Percentiles rank a stretch among this genome's conserved stretches.
Evolutionary conservation across 2,797 vertebrate genomes (phyloP).

Genomic region (Etheostoma perlongum): DNA sequence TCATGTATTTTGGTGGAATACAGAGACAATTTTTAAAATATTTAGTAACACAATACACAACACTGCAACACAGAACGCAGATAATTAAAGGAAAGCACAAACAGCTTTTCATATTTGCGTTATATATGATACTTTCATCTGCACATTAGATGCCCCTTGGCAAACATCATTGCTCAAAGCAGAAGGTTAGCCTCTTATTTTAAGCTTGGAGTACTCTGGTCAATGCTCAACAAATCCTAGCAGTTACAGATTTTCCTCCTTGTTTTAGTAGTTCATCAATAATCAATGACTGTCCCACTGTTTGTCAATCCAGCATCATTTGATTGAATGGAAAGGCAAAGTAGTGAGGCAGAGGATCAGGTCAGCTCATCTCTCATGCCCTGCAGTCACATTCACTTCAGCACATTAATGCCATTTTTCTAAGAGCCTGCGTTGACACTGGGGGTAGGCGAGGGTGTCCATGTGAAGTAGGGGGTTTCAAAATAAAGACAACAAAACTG

Average conservation of each 20-base stretch:
- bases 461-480: slow-evolving; percentile 6
- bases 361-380: slow-evolving; percentile 65
- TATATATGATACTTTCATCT: slow-evolving; percentile 45
- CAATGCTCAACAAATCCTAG: slow-evolving; percentile 32
- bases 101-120: slow-evolving; percentile 14
- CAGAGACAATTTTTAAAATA: not conserved
- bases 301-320: slow-evolving; percentile 70
- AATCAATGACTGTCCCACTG: slow-evolving; percentile 72
- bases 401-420: slow-evolving; percentile 59
- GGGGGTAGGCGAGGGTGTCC: slow-evolving; percentile 1
- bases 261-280: slow-evolving; percentile 73
- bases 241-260: slow-evolving; percentile 63
- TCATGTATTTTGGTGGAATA: slow-evolving; percentile 13
- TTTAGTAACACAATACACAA: not conserved
- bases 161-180: slow-evolving; percentile 55
- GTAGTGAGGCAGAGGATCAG: slow-evolving; percentile 53
- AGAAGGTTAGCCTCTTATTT: slow-evolving; percentile 56
- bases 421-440: slow-evolving; percentile 37
- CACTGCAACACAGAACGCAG: not conserved
- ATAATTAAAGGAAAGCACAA: slow-evolving; percentile 15
- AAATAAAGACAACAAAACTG: too few relatives aligned
- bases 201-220: slow-evolving; percentile 30
- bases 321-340: slow-evolving; percentile 48
- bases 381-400: slow-evolving; percentile 66
- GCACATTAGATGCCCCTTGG: slow-evolving; percentile 40